Base-by-base conservation (phyloP, 2,113 vertebrate genomes). In the Macquaria australasica region DNA sequence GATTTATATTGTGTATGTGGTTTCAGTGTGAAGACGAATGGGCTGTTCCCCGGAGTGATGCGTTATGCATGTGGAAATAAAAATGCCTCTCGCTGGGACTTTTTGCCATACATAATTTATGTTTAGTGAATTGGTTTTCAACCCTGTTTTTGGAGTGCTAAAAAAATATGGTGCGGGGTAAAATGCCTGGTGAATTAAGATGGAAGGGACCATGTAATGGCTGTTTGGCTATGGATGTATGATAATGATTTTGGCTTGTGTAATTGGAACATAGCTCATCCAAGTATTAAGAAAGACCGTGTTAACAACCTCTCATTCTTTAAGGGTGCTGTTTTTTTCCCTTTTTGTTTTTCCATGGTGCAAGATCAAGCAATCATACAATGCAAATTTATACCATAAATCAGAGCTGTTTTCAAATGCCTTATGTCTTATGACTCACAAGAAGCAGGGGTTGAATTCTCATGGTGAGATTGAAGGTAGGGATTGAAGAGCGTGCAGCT, bases 21-120 rank as follows among this genome's bases (percentile, higher is more conserved):
- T 63, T 43, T 73, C 72, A 59, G 62, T 79, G 85, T 74, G 70
- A 91, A 88, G 87, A 91, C 55, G 82, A 89, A 92, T 85, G 25
- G 63, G 43, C 45, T 81, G 63, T 73, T 84, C 83, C 59, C 25
- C 58, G 51, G 72, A 83, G 85, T 80, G 79, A 93, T 93, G 60
- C 74, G 93, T 93, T 87, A 91, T 93, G 76, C 75, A 93, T 86
- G 87, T 88, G 81, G 87, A 93, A 91, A 93, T 87, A 74, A 77
- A 87, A 93, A 91, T 77, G 72, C 87, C 76, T 72, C 83, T 84
- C 82, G 51, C 82, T 37, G 69, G 82, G 73, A 87, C 90, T 89
- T 82, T 75, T 77, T 67, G 12, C 50, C 70, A 81, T 95, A 67
- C 81, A 94, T 94, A 87, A 92, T 94, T 94, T 51, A 95, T 92